Conservation (phyloP, 2,113 vertebrate species). For the Hoplias malabaricus region DNA sequence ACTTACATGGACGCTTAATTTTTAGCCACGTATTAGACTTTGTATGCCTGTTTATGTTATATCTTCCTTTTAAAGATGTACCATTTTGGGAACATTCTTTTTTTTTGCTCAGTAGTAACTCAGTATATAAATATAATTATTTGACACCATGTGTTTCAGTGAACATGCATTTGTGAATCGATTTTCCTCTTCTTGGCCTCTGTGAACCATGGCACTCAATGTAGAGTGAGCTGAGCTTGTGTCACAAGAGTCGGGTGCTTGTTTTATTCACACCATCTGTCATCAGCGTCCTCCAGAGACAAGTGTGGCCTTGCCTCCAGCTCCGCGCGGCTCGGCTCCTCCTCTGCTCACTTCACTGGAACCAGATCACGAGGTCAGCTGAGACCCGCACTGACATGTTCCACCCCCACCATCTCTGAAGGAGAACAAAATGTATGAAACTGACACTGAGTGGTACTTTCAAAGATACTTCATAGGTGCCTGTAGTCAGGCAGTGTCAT, state of each 20-base stretch:
- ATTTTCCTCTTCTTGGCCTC: slow-evolving; percentile 46
- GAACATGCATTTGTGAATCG: not conserved
- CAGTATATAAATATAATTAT: too few relatives aligned
- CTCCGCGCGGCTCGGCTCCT: slow-evolving; percentile 22
- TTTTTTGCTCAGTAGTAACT: too few relatives aligned
- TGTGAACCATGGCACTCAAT: slow-evolving; percentile 46
- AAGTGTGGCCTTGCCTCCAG: slow-evolving; percentile 40
- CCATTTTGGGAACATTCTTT: too few relatives aligned
- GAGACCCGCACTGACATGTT: slow-evolving; percentile 44
- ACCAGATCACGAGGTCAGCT: slow-evolving; percentile 50
- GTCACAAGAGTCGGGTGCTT: slow-evolving; percentile 46
- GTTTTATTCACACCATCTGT: slow-evolving; percentile 62
- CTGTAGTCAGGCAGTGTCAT: too few relatives aligned
- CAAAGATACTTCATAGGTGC: too few relatives aligned
- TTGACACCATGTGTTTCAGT: not conserved
- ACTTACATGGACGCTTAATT: too few relatives aligned
- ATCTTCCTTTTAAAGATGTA: too few relatives aligned
- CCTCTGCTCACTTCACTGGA: slow-evolving; percentile 16
- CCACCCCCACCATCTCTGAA: too few relatives aligned
- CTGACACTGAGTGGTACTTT: too few relatives aligned
- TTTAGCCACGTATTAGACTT: too few relatives aligned
- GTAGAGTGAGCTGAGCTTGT: slow-evolving; percentile 52
- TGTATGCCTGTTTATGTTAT: too few relatives aligned
- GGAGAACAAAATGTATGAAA: too few relatives aligned
- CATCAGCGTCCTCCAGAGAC: slow-evolving; percentile 44